A percentile compares a stretch with the other conserved stretches of the same genome.
phyloP scores from a whole-genome alignment of 2,797 vertebrate genomes.

The Petrocephalus schoutedeni region DNA sequence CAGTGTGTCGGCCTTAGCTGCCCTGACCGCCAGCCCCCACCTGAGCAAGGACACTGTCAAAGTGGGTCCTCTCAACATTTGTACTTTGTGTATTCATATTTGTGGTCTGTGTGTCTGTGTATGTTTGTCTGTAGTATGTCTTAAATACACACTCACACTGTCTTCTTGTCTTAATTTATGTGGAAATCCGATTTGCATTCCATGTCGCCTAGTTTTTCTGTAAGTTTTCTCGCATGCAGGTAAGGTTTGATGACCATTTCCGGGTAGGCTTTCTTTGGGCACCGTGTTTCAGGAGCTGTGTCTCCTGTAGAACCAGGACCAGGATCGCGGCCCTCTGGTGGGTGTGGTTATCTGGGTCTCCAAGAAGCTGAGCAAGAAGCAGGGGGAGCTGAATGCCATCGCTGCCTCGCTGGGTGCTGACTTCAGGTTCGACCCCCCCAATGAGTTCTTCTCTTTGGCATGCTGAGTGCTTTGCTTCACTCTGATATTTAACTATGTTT shows the following conservation, averaged over 20 bases:
- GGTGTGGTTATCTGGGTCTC: conserved; percentile 82
- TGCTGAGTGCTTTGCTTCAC: not conserved
- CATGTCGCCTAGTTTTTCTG: not conserved
- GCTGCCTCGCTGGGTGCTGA: conserved; percentile 91
- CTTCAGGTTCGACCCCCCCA: conserved; percentile 71
- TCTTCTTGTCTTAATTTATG: not conserved
- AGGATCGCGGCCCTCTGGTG: conserved; percentile 61
- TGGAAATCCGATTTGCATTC: not conserved
- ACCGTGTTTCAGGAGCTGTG: not conserved
- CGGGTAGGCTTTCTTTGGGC: not conserved
- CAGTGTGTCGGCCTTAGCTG: conserved; percentile 53
- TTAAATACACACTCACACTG: not conserved
- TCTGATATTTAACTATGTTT: not conserved
- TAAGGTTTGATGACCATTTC: not conserved
- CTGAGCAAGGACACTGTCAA: conserved; percentile 50
- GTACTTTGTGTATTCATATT: not conserved
- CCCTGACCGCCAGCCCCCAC: conserved; percentile 75
- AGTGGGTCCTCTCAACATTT: conserved; percentile 53
- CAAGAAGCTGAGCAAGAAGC: conserved; percentile 88
- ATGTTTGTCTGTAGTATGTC: not conserved
- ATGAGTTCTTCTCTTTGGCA: not conserved
- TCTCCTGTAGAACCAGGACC: conserved; percentile 49
- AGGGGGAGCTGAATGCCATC: conserved; percentile 80
- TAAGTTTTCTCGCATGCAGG: not conserved
- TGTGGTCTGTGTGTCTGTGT: not conserved